Evolutionary conservation across 2,797 vertebrate genomes (phyloP), one percentile per base, ranked within the genome.

Genomic region (Ctenopoma kingsleyae): DNA sequence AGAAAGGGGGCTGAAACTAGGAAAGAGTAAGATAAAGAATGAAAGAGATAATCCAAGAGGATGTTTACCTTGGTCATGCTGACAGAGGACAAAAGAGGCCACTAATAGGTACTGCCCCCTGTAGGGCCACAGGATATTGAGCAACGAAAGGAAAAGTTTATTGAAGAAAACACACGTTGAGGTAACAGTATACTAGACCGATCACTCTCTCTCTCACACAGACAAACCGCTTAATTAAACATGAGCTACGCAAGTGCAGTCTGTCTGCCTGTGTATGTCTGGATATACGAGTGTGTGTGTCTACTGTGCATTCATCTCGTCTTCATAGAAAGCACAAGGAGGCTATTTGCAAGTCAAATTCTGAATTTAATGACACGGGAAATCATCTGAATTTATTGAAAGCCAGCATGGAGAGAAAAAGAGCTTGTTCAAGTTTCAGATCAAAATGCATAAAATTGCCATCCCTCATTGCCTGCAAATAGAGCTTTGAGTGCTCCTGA

Each of bases 51-150:
- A 90, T 88, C 87, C 82, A 72, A 85, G 79, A 89, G 89, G 90
- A 91, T 92, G 91, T 92, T 93, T 91, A 91, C 85, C 86, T 87
- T 91, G 84, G 89, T 82, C 89, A 72, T 89, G 90, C 90, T 89
- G 89, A 66, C 78, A 83, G 51, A 65, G 84, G 83, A 91, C 87
- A 91, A 92, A 84, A 81, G 81, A 72, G 84, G 76, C 74, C 67
- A 76, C 79, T 65, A 82, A 87, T 87, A 71, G 68, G 70, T 80
- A 62, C 80, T 89, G 88, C 86, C 89, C 87, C 88, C 91, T 91
- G 86, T 61, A 78, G 87, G 86, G 87, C 49, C 23, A 51, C 87
- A 89, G 88, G 86, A 92, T 90, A 91, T 82, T 82, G 84, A 82
- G 68, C 3, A 10, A 55, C 38, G 72, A 67, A 74, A 75, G 51